These are phyloP conservation scores for Montifringilla adamsi DNA, from an alignment of 2,113 vertebrate species.

Conservation along the genomic window DNA sequence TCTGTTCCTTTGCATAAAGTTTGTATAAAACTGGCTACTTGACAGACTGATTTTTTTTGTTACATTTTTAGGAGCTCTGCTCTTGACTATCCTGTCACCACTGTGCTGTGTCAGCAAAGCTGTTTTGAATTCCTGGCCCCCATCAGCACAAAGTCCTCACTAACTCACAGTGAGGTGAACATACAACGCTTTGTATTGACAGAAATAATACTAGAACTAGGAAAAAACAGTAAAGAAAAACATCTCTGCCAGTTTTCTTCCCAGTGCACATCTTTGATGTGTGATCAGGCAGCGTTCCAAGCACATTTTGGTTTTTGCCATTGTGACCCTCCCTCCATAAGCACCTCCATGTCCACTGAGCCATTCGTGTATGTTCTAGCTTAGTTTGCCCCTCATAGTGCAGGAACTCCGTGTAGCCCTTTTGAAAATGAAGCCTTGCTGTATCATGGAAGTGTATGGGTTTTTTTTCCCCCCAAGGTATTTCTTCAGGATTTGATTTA, in stretches of 20 bases:
- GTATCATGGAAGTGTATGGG: neutral
- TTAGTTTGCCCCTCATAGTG: slow-evolving; percentile 65
- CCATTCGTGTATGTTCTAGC: slow-evolving; percentile 58
- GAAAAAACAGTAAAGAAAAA: slow-evolving; percentile 20
- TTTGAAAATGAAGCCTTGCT: slow-evolving; percentile 43
- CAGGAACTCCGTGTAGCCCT: slow-evolving; percentile 59
- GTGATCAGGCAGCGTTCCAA: neutral
- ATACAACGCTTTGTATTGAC: neutral
- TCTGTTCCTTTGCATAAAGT: neutral
- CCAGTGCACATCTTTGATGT: neutral
- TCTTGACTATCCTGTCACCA: neutral
- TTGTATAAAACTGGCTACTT: neutral
- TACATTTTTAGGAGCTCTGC: neutral
- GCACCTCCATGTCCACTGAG: slow-evolving; percentile 7
- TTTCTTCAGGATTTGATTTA: slow-evolving; percentile 1
- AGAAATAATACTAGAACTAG: neutral
- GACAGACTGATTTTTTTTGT: neutral
- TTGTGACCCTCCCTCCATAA: neutral
- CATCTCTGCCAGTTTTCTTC: neutral
- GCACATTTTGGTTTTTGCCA: neutral
- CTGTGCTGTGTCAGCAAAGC: neutral
- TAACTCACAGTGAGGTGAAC: neutral
- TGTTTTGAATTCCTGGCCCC: neutral
- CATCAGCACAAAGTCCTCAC: neutral
- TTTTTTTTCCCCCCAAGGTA: neutral